phyloP scores from a whole-genome alignment of 2,888 invertebrate species.

The Trisateles emortualis region DNA sequence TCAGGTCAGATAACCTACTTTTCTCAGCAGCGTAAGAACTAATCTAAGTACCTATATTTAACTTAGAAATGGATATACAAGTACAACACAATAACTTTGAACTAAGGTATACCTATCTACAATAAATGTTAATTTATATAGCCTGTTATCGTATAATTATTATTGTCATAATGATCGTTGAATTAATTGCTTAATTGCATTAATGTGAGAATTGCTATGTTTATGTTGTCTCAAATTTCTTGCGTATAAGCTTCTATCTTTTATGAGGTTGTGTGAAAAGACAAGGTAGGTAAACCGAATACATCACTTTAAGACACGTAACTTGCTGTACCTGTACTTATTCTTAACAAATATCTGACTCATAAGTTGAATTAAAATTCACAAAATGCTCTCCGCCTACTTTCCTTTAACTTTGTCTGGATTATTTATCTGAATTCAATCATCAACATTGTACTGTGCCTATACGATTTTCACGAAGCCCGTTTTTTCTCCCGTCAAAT shows the following conservation, averaged over 20 bases:
- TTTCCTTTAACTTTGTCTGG: constrained; percentile 33
- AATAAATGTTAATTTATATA: too few species aligned
- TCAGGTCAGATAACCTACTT: constrained; percentile 19
- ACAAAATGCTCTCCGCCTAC: constrained; percentile 37
- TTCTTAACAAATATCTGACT: constrained; percentile 36
- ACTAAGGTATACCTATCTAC: too few species aligned
- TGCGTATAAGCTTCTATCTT: constrained; percentile 13
- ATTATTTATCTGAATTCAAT: constrained; percentile 48
- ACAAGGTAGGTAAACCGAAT: constrained; percentile 6
- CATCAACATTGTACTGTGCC: constrained; percentile 42
- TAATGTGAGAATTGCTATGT: constrained; percentile 10
- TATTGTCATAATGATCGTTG: neutral
- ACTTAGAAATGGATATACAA: neutral
- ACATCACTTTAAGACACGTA: constrained; percentile 10
- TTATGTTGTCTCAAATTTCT: constrained; percentile 19
- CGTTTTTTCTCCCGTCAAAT: constrained; percentile 40
- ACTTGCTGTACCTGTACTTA: constrained; percentile 5
- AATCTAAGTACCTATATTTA: neutral
- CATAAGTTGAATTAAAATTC: constrained; percentile 38
- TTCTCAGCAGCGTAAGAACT: constrained; percentile 2
- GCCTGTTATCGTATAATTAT: too few species aligned
- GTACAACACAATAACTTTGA: neutral
- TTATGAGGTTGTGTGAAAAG: constrained; percentile 4
- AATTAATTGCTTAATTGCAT: constrained; percentile 9
- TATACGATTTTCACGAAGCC: constrained; percentile 43